phyloP scores from a whole-genome alignment of 1,140 invertebrate genomes.

The Drosophila setifemur region DNA sequence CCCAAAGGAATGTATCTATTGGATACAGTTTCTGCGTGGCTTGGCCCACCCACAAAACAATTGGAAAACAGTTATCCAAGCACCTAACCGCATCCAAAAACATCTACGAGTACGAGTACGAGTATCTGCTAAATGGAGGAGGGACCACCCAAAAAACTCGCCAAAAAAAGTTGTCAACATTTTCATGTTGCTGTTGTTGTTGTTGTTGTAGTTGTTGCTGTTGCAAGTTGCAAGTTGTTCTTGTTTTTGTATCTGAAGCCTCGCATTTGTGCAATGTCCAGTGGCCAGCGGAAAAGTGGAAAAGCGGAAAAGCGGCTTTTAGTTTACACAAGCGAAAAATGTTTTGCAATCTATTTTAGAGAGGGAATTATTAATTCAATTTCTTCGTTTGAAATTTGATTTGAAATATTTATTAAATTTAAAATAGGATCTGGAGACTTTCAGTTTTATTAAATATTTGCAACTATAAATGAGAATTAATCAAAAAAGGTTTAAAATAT shows the following conservation, averaged over 20 bases:
- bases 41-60: neutral
- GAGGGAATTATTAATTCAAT: too few species aligned
- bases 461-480: too few species aligned
- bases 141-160: constrained; percentile 32
- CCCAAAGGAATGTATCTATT: too few species aligned
- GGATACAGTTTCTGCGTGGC: neutral
- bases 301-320: constrained; percentile 22
- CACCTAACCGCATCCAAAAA: constrained; percentile 6
- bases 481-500: too few species aligned
- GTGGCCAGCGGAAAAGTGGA: constrained; percentile 38
- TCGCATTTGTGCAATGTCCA: constrained; percentile 53
- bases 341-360: too few species aligned
- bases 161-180: constrained; percentile 55
- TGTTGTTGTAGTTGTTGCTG: neutral
- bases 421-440: too few species aligned
- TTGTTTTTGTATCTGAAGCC: constrained; percentile 1
- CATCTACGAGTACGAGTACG: neutral
- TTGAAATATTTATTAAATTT: too few species aligned
- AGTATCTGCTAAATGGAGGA: neutral
- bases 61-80: constrained; percentile 14
- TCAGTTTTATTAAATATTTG: too few species aligned
- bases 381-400: too few species aligned
- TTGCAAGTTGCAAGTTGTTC: constrained; percentile 1
- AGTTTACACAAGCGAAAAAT: too few species aligned
- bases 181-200: constrained; percentile 44